phyloP scores from a whole-genome alignment of 2,888 invertebrate species.

The Germaria angustata region DNA sequence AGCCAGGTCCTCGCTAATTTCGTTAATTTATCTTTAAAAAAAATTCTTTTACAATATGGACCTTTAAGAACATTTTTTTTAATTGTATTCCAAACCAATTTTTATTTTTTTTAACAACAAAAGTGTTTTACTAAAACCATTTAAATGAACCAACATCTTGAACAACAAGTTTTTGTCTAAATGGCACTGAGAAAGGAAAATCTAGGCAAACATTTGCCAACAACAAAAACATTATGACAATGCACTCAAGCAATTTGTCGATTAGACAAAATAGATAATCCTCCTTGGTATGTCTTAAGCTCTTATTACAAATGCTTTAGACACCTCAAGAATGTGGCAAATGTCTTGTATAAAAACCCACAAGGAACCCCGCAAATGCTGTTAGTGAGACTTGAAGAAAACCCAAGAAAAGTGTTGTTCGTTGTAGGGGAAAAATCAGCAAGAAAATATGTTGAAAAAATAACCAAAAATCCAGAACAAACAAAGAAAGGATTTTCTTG shows the following conservation, averaged over 20 bases:
- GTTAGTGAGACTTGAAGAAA: conserved; percentile 32
- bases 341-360: conserved; percentile 51
- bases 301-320: conserved; percentile 33
- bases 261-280: conserved; percentile 51
- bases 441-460: conserved; percentile 22
- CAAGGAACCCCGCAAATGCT: neutral
- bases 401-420: neutral
- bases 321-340: conserved; percentile 25
- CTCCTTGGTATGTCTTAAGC: conserved; percentile 58
- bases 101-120: no score
- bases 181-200: neutral
- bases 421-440: neutral
- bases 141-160: neutral
- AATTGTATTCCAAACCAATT: no score
- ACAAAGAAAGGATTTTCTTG: neutral
- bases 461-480: neutral
- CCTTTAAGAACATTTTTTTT: no score
- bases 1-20: no score
- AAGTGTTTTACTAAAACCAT: no score
- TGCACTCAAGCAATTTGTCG: neutral
- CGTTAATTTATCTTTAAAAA: no score
- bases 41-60: no score
- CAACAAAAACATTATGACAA: conserved; percentile 21
- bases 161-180: neutral
- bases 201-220: neutral